These are phyloP conservation scores for Kuschelorhynchus macadamiae DNA, from an alignment of 2,888 invertebrate species.

Conservation along the genomic window DNA sequence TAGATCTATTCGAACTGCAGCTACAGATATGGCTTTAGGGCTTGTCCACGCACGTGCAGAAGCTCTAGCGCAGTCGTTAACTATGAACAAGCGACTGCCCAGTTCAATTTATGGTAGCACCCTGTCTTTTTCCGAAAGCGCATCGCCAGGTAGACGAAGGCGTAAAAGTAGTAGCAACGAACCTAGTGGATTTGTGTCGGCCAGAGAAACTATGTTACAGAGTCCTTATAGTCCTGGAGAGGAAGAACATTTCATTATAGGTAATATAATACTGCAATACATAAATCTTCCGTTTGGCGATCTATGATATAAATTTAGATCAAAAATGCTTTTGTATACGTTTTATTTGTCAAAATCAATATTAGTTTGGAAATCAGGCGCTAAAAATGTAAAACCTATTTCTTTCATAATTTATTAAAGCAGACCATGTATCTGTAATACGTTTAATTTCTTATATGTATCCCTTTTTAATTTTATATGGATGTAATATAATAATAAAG, in stretches of 20 bases:
- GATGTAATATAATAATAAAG: too few species aligned
- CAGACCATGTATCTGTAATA: too few species aligned
- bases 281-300: too few species aligned
- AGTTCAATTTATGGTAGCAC: conserved; percentile 68
- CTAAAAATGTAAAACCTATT: too few species aligned
- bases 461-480: too few species aligned
- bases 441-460: too few species aligned
- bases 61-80: conserved; percentile 73
- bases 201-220: conserved; percentile 65
- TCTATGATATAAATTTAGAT: too few species aligned
- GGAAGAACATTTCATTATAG: conserved; percentile 62
- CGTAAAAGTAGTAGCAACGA: conserved; percentile 65
- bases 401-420: too few species aligned
- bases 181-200: conserved; percentile 64
- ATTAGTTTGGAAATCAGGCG: too few species aligned
- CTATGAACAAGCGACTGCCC: conserved; percentile 71
- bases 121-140: conserved; percentile 64
- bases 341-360: too few species aligned
- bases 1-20: conserved; percentile 86
- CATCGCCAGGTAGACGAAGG: conserved; percentile 70
- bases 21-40: conserved; percentile 94
- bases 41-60: conserved; percentile 82
- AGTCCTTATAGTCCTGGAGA: conserved; percentile 67
- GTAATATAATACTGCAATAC: conserved; percentile 48
- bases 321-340: too few species aligned